These are phyloP conservation scores for Plectropomus leopardus DNA, from an alignment of 2,113 vertebrate species.

Conservation along the genomic window DNA sequence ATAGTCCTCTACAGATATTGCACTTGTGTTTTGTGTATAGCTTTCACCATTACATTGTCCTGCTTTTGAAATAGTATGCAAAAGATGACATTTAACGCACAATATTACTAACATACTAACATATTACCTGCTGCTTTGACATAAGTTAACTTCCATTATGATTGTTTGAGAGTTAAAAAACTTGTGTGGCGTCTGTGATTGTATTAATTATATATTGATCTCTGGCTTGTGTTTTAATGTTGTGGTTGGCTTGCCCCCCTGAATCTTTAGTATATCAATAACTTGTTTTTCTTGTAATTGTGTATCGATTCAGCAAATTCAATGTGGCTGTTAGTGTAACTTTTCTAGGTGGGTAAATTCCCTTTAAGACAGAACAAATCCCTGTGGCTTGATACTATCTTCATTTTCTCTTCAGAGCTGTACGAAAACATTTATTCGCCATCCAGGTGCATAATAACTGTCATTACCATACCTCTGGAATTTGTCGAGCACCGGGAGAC, in stretches of 20 bases:
- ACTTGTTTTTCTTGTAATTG: slow-evolving; percentile 82
- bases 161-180: slow-evolving; percentile 16
- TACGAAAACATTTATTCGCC: slow-evolving; percentile 36
- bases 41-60: neutral
- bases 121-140: neutral
- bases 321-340: slow-evolving; percentile 49
- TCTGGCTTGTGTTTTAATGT: slow-evolving; percentile 68
- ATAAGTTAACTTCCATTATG: neutral
- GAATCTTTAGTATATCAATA: slow-evolving; percentile 80
- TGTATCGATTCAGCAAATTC: slow-evolving; percentile 78
- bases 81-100: neutral
- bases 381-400: slow-evolving; percentile 20
- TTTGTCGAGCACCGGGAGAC: slow-evolving; percentile 42
- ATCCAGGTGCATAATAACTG: slow-evolving; percentile 46
- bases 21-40: neutral
- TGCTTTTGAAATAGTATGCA: neutral
- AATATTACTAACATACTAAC: too few species aligned
- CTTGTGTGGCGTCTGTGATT: slow-evolving; percentile 9
- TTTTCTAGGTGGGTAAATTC: slow-evolving; percentile 41
- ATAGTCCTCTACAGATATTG: too few species aligned
- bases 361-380: slow-evolving; percentile 37
- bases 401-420: slow-evolving; percentile 43
- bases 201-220: slow-evolving; percentile 78
- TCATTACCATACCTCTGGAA: slow-evolving; percentile 34
- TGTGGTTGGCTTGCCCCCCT: slow-evolving; percentile 53